Evolutionary conservation across 2,113 vertebrate genomes (phyloP).

Genomic region (Rostratula benghalensis): DNA sequence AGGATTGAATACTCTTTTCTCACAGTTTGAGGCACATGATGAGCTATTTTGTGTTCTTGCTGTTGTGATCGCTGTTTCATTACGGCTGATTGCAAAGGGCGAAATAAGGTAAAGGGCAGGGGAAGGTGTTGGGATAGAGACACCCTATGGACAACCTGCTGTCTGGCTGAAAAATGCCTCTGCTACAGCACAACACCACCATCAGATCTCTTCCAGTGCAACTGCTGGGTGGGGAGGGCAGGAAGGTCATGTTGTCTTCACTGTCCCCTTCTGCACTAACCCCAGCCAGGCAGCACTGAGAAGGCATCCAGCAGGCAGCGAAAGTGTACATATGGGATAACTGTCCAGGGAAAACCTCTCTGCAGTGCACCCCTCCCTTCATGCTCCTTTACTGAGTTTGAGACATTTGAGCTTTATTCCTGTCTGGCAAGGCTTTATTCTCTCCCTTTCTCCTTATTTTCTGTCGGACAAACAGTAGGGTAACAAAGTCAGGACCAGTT

Average conservation of each 20-base stretch:
- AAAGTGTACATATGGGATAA: neutral
- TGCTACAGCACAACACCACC: neutral
- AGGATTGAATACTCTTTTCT: neutral
- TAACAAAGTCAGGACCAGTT: neutral
- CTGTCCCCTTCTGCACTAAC: neutral
- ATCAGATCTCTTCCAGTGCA: neutral
- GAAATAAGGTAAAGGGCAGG: slow-evolving; percentile 55
- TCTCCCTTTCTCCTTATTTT: neutral
- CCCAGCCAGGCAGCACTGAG: neutral
- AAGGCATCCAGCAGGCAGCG: accelerated
- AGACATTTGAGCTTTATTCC: neutral
- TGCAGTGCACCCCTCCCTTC: neutral
- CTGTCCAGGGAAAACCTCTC: neutral
- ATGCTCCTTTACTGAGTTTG: neutral
- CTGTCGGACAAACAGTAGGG: accelerated
- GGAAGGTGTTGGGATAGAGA: neutral
- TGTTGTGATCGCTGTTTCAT: neutral
- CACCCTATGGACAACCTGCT: neutral
- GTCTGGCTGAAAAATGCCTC: neutral
- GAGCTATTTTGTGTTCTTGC: slow-evolving; percentile 56
- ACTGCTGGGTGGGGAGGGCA: neutral
- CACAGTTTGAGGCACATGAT: slow-evolving; percentile 47
- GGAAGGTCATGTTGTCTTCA: neutral
- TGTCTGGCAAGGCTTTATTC: neutral
- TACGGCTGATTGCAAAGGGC: neutral